phyloP scores from a whole-genome alignment of 2,113 vertebrate species.

The Eidolon helvum region DNA sequence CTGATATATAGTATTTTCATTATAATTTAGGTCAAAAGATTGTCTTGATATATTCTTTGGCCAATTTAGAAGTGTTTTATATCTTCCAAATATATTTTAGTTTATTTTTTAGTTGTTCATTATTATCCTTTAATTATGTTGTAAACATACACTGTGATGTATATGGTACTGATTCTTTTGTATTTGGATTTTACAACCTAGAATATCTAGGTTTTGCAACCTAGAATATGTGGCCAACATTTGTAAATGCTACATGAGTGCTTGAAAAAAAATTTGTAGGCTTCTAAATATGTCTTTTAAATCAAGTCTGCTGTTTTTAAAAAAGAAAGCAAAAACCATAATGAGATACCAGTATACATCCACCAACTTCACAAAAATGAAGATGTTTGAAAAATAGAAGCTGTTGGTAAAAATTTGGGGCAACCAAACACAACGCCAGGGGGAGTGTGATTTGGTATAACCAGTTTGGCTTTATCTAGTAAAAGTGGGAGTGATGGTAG shows the following conservation, averaged over 20 bases:
- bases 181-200: background rate
- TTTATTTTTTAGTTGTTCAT: background rate
- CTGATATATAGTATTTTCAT: background rate
- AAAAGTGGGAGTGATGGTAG: background rate
- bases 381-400: background rate
- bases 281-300: background rate
- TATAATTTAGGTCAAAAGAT: background rate
- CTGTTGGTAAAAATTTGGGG: background rate
- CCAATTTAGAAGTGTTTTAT: background rate
- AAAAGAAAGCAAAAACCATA: background rate
- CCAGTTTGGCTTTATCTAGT: background rate
- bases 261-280: background rate
- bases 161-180: background rate
- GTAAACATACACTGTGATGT: too few relatives aligned
- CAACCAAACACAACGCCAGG: background rate
- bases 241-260: background rate
- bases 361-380: background rate
- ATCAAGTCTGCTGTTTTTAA: background rate
- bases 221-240: background rate
- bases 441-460: background rate
- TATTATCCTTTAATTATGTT: background rate
- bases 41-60: background rate
- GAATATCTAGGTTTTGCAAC: background rate
- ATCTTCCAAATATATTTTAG: background rate
- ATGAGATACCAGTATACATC: background rate